Base-by-base conservation (phyloP, 2,797 vertebrate species). In the Acanthurus lineatus region DNA sequence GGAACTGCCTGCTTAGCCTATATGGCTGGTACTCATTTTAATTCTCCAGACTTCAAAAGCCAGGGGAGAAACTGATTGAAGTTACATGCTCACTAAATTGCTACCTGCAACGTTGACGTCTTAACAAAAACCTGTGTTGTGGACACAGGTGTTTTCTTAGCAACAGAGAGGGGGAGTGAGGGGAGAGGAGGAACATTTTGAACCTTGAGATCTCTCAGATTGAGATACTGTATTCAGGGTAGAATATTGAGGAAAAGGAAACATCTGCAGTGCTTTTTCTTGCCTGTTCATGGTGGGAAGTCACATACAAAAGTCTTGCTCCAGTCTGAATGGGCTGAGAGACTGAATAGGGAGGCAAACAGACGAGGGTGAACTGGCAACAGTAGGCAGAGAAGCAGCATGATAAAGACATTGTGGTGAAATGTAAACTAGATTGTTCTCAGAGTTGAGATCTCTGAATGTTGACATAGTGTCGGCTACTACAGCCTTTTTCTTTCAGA, bases 131-230 rank as follows among this genome's bases (percentile, higher is more conserved):
- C 64, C 69, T 77, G 45, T 88, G 70, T 84, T 92, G 82, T 88
- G 81, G 92, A 93, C 77, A 84, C 89, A 93, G 89, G 89, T 93
- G 92, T 89, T 87, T 91, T 82, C 72, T 52, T 52, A 32, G 52
- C 56, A 77, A 54, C 59, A 78, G 57, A 54, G 57, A 77, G 56
- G 40, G 56, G 73, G 56, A 28, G 57, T 71, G 78, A 89, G 71
- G 65, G 62, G 67, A 32, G 72, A 87, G 12, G 75, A 66, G 44
- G 56, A 77, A 48, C 66, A 77, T 80, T 60, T 40, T 65, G 62
- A 77, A 75, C 17, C 44, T 53, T n/a, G 83, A 81, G 76, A 85
- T 76, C 38, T 80, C 54, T 79, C 60, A 77, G 75, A 69, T 68
- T 49, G 68, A 75, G 65, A 62, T 52, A 11, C 47, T 32, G 16